Evolutionary conservation across 2,113 vertebrate species (phyloP).

Genomic region (Callipepla californica): DNA sequence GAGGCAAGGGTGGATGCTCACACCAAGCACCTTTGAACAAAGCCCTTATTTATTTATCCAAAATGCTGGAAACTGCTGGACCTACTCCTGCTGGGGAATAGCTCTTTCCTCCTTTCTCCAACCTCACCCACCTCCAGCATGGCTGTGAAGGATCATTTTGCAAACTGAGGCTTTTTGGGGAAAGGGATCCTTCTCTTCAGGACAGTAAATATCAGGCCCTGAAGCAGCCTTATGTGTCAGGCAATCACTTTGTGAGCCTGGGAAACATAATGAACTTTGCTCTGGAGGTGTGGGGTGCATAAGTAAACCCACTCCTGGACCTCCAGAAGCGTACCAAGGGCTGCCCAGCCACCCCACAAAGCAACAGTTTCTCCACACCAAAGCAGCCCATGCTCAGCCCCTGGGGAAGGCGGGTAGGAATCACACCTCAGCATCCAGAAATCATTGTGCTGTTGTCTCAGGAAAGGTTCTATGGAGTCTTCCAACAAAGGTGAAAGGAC

Average conservation of each 20-base stretch:
- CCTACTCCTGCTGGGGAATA: background rate
- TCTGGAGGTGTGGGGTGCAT: background rate
- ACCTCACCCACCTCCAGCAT: background rate
- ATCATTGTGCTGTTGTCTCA: rapidly evolving
- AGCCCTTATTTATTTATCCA: background rate
- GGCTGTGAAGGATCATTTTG: background rate
- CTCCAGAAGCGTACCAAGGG: background rate
- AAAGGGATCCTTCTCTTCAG: background rate
- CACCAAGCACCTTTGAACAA: background rate
- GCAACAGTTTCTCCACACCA: background rate
- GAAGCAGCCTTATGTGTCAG: background rate
- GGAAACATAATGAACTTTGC: background rate
- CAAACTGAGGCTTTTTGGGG: background rate
- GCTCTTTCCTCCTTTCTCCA: background rate
- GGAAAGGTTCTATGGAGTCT: background rate
- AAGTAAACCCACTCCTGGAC: background rate
- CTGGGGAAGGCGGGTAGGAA: background rate
- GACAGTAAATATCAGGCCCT: background rate
- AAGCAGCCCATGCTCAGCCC: background rate
- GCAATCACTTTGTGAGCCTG: background rate
- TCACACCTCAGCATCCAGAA: background rate
- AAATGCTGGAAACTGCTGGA: slow-evolving; percentile 23
- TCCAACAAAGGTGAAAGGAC: background rate
- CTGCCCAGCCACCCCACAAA: rapidly evolving
- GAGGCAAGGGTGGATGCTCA: background rate